phyloP scores from a whole-genome alignment of 2,113 vertebrate species.

The Phalacrocorax pelagicus region DNA sequence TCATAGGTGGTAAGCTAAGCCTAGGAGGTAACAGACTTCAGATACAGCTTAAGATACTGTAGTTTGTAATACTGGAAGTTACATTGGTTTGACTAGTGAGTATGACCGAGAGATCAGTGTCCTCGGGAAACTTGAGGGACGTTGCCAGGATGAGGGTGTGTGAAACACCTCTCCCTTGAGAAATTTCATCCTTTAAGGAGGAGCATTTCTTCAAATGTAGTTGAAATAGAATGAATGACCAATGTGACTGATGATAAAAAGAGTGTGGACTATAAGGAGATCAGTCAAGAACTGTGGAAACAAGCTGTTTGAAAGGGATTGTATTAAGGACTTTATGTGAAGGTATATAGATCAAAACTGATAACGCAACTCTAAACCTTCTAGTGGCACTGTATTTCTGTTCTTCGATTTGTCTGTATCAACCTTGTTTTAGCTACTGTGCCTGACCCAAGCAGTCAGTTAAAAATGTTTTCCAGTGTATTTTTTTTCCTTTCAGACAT shows the following conservation, averaged over 20 bases:
- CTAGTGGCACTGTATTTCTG: background rate
- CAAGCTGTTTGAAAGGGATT: background rate
- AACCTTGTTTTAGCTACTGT: background rate
- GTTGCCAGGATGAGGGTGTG: background rate
- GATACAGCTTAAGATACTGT: background rate
- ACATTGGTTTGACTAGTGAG: background rate
- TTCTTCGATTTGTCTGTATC: background rate
- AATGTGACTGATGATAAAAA: background rate
- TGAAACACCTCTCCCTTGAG: background rate
- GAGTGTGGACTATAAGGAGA: background rate
- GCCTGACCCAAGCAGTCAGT: background rate
- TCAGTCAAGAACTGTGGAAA: background rate
- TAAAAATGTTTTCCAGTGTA: background rate
- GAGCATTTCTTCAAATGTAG: background rate
- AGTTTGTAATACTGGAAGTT: background rate
- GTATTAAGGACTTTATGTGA: background rate
- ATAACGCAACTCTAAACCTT: background rate
- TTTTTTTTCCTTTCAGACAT: background rate
- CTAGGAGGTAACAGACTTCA: background rate
- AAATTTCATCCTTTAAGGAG: background rate
- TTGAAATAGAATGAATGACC: background rate
- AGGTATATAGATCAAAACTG: background rate
- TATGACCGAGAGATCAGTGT: rapidly evolving
- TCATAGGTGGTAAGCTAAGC: background rate
- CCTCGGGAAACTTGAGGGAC: background rate